A percentile compares a stretch with the other conserved stretches of the same genome.
These are phyloP conservation scores for Gymnoscopelus microlampas DNA, from an alignment of 2,797 vertebrate genomes.

Conservation along the genomic window DNA sequence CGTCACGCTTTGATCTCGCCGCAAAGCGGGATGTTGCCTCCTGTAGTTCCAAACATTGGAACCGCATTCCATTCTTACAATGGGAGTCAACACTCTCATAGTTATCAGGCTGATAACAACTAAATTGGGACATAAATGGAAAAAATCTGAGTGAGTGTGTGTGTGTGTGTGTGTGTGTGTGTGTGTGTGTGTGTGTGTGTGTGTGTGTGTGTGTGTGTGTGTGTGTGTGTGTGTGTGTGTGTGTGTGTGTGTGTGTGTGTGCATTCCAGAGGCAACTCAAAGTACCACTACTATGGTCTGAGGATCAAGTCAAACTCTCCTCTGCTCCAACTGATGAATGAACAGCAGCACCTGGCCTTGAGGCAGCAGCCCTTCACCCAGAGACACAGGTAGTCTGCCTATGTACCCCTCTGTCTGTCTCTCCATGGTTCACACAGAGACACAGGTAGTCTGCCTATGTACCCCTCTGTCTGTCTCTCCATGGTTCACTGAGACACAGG, in stretches of 20 bases:
- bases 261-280: slow-evolving; percentile 89
- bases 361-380: slow-evolving; percentile 93
- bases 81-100: too few species aligned
- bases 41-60: too few species aligned
- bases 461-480: too few species aligned
- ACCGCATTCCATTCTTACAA: too few species aligned
- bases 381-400: slow-evolving; percentile 85
- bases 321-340: slow-evolving; percentile 89
- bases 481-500: too few species aligned
- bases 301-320: slow-evolving; percentile 92
- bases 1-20: too few species aligned
- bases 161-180: slow-evolving; percentile 24
- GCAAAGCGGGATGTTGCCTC: too few species aligned
- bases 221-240: slow-evolving; percentile 7
- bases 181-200: slow-evolving; percentile 14
- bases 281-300: slow-evolving; percentile 96
- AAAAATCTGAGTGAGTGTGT: slow-evolving; percentile 11
- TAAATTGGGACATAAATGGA: too few species aligned
- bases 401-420: neutral
- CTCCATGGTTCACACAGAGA: too few species aligned
- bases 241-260: slow-evolving; percentile 17
- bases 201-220: slow-evolving; percentile 15
- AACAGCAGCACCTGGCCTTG: slow-evolving; percentile 94
- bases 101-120: too few species aligned
- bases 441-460: too few species aligned